Evolutionary conservation across 2,797 vertebrate species (phyloP), one percentile per base, ranked within the genome.

Genomic region (Borostomias antarcticus): DNA sequence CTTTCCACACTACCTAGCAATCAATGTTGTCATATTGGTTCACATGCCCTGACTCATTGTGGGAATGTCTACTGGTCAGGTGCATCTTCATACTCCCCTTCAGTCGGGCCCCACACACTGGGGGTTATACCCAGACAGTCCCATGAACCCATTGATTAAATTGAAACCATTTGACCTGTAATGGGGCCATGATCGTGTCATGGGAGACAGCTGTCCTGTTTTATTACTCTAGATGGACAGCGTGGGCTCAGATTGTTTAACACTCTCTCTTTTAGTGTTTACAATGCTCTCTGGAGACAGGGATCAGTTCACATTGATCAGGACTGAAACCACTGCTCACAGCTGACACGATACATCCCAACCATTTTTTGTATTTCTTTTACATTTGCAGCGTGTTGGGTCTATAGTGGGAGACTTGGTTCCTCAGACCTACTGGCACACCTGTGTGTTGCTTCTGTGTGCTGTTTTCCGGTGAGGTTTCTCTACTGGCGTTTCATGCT

Each of bases 271-370:
- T 33, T 58, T 64, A 5, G 30, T 74, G 62, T 72, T 72, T 53
- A 71, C 72, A 83, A 67, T 23, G 1, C 62, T 77, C 75, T 45
- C 72, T 0, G 52, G 70, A 58, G 78, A 69, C 1, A 5, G 5
- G 19, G 7, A 9, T 80, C 74, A 65, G 50, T 54, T 75, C 73
- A 40, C 80, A 80, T 70, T 45, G 70, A 75, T 78, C 64, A 51
- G 45, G 52, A 68, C 48, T 48, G 48, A 26, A 54, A 35, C 60
- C 61, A 1, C 25, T 25, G 32, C 40, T 29, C 32, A 56, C 10
- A 11, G 21, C 9, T 23, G 35, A 43, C 13, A 9, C 15, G 9
- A 43, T 43, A 23, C 33, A 17, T n/a, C 58, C 37, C 33, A 40
- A 26, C 5, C 15, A 19, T n/a, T 21, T 40, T 2, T 1, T 59